Percentiles rank a stretch among this genome's conserved stretches.
phyloP scores from a whole-genome alignment of 2,113 vertebrate species.

The Entomyzon cyanotis region DNA sequence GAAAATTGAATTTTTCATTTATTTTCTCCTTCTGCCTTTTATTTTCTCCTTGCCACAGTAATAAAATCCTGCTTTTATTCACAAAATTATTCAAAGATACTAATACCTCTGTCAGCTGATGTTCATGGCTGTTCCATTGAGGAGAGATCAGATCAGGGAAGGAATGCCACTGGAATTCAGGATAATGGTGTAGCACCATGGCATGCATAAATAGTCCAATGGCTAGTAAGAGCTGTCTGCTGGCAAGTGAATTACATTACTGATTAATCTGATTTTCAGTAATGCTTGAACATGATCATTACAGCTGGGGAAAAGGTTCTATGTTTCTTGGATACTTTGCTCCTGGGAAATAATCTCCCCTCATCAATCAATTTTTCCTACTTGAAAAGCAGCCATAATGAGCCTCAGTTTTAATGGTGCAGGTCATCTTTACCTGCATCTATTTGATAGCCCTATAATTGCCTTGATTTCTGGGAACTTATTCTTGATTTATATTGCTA shows the following conservation, averaged over 20 bases:
- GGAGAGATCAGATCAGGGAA: neutral
- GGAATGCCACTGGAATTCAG: neutral
- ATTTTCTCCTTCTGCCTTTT: neutral
- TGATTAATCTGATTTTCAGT: neutral
- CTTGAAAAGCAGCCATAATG: neutral
- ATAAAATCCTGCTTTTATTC: neutral
- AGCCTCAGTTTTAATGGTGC: neutral
- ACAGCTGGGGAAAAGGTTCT: neutral
- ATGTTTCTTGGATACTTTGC: neutral
- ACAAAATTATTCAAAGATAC: neutral
- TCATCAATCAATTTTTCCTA: neutral
- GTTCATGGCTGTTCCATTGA: neutral
- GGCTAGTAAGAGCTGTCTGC: neutral
- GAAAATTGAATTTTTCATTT: neutral
- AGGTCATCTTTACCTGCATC: neutral
- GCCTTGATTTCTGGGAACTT: neutral
- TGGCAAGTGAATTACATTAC: neutral
- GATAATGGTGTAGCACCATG: neutral
- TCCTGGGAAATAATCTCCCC: neutral
- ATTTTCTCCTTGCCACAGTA: neutral
- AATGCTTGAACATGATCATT: neutral
- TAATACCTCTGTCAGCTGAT: neutral
- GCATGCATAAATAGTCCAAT: neutral
- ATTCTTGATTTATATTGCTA: neutral
- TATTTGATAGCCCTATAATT: neutral